Evolutionary conservation across 1,140 invertebrate genomes (phyloP).

Genomic region (Heliconius hewitsoni): DNA sequence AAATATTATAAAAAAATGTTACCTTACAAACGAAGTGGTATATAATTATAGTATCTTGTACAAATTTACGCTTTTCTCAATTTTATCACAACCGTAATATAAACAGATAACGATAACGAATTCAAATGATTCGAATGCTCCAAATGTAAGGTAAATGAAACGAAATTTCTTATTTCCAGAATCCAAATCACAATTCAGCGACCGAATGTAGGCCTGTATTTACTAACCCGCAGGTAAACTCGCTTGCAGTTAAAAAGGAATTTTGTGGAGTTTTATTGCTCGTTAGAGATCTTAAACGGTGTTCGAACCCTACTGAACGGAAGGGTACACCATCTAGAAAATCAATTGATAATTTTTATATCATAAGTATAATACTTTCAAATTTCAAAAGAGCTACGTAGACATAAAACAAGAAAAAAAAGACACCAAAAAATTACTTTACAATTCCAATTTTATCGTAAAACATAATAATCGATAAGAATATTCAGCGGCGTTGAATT

Average conservation of each 20-base stretch:
- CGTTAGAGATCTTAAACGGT: slow-evolving; percentile 71
- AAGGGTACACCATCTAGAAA: slow-evolving; percentile 19
- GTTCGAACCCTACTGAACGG: slow-evolving; percentile 42
- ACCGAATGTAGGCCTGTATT: slow-evolving; percentile 67
- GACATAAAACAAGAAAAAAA: no score
- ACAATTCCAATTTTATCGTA: slow-evolving; percentile 32
- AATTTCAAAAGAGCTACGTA: no score
- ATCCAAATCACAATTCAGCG: slow-evolving; percentile 43
- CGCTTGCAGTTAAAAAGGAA: slow-evolving; percentile 73
- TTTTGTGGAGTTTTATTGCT: slow-evolving; percentile 71
- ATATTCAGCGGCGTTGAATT: no score
- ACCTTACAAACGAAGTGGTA: not conserved
- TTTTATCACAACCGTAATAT: not conserved
- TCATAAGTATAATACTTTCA: no score
- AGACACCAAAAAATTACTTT: not conserved
- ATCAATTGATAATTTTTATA: slow-evolving; percentile 15
- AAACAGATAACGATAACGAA: not conserved
- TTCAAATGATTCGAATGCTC: not conserved
- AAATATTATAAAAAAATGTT: no score
- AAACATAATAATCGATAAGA: slow-evolving; percentile 56
- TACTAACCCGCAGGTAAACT: slow-evolving; percentile 73
- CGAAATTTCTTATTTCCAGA: slow-evolving; percentile 42
- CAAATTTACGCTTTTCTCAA: not conserved
- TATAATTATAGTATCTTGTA: not conserved
- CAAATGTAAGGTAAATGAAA: not conserved